Conservation (phyloP, 2,113 vertebrate species). For the Apistogramma diplotaenia region DNA sequence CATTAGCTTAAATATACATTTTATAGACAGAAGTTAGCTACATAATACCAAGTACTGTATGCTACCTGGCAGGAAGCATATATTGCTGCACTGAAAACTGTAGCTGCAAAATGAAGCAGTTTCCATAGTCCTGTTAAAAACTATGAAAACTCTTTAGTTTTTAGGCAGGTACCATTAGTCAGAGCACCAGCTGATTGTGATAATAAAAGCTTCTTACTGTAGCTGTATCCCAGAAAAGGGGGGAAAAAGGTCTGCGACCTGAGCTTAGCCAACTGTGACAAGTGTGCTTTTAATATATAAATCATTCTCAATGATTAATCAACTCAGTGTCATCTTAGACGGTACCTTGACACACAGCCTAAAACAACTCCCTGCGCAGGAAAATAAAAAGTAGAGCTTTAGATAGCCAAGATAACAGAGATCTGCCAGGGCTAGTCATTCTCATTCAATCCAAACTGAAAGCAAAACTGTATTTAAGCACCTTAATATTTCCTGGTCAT, state of each 20-base stretch:
- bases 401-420: slow-evolving; percentile 9
- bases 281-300: slow-evolving; percentile 49
- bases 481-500: slow-evolving; percentile 11
- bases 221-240: not conserved
- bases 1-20: not conserved
- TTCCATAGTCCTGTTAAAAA: not conserved
- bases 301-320: slow-evolving; percentile 12
- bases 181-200: slow-evolving; percentile 7
- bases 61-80: not conserved
- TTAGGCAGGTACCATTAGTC: slow-evolving; percentile 14
- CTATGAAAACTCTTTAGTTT: not conserved
- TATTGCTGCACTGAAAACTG: not conserved
- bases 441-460: slow-evolving; percentile 45
- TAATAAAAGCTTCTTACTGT: not conserved
- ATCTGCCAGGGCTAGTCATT: slow-evolving; percentile 17
- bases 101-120: not conserved
- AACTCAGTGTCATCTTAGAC: not conserved
- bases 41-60: not conserved
- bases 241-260: not conserved
- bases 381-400: not conserved
- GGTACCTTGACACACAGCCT: not conserved
- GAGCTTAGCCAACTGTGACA: slow-evolving; percentile 22
- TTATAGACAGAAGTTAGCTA: not conserved
- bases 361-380: slow-evolving; percentile 11
- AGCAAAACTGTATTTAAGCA: slow-evolving; percentile 46